phyloP scores from a whole-genome alignment of 2,113 vertebrate species.

The Lagopus muta region DNA sequence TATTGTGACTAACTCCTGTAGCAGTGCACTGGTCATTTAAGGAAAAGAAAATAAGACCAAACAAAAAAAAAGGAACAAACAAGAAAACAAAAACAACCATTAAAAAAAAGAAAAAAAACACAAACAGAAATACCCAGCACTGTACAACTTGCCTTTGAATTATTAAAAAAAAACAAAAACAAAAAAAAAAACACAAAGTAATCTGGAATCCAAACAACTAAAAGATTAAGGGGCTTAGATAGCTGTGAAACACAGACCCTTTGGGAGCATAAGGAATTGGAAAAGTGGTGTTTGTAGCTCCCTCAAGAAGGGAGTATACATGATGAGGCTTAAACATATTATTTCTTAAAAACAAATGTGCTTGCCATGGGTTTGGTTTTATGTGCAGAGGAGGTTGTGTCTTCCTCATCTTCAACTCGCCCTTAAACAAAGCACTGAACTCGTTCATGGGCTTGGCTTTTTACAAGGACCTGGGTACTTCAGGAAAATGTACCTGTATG shows the following conservation, averaged over 20 bases:
- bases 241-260: background rate
- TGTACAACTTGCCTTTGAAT: background rate
- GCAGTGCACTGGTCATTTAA: background rate
- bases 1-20: conserved; percentile 21
- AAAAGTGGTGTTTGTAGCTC: background rate
- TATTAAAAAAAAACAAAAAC: background rate
- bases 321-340: background rate
- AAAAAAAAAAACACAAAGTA: background rate
- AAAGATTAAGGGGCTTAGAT: background rate
- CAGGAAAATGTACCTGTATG: background rate
- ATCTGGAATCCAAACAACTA: background rate
- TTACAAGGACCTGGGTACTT: background rate
- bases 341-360: background rate
- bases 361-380: background rate
- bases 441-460: background rate
- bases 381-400: background rate
- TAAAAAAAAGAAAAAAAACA: background rate
- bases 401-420: background rate
- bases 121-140: background rate
- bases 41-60: background rate
- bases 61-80: background rate
- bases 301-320: background rate
- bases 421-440: background rate
- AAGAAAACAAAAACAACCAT: background rate
- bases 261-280: background rate